phyloP scores from a whole-genome alignment of 1,140 invertebrate species.

The Metaphire vulgaris region DNA sequence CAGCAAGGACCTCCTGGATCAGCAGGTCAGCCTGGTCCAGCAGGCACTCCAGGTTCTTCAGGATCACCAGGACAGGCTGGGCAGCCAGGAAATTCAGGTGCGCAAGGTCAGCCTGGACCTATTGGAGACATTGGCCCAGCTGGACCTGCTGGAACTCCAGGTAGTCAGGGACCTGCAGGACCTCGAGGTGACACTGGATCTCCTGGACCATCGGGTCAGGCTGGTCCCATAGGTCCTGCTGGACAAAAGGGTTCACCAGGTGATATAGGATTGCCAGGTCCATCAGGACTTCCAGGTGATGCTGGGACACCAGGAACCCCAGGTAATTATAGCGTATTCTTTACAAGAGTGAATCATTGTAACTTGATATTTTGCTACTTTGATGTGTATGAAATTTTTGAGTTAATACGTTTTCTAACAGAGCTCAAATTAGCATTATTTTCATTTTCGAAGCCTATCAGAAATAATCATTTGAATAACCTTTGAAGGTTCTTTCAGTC shows the following conservation, averaged over 20 bases:
- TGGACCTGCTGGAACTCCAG: conserved; percentile 51
- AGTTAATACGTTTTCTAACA: no score
- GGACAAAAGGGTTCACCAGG: conserved; percentile 22
- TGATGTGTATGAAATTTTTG: no score
- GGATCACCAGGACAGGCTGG: conserved; percentile 39
- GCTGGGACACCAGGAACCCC: conserved; percentile 20
- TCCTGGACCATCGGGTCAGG: conserved; percentile 29
- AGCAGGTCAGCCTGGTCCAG: conserved; percentile 38
- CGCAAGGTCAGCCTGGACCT: conserved; percentile 36
- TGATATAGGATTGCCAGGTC: not conserved
- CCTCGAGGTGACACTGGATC: conserved; percentile 22
- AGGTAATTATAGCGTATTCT: no score
- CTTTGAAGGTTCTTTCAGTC: no score
- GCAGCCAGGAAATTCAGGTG: conserved; percentile 26
- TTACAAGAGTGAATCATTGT: not conserved
- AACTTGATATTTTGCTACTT: no score
- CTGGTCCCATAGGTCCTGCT: conserved; percentile 1
- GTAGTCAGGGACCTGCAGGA: conserved; percentile 55
- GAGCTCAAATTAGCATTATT: no score
- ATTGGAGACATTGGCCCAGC: conserved; percentile 41
- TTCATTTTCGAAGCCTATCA: no score
- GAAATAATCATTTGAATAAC: no score
- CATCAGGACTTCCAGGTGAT: conserved; percentile 8
- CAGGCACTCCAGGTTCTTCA: conserved; percentile 39
- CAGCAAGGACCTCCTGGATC: conserved; percentile 29